phyloP scores from a whole-genome alignment of 92 coral and sea anemone genomes.

The Parazoanthus swiftii region DNA sequence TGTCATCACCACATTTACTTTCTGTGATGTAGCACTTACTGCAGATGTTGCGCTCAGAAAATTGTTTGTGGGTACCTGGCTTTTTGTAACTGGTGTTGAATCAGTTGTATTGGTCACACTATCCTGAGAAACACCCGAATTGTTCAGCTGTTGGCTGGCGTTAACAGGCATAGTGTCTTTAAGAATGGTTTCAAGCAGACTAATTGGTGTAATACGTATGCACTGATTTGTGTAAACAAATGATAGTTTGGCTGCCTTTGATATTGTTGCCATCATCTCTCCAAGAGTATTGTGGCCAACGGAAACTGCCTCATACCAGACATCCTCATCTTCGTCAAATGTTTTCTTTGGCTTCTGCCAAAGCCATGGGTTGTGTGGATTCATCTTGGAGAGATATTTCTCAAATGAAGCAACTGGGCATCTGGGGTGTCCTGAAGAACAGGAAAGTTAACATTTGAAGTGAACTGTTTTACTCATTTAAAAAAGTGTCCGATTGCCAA shows the following conservation, averaged over 20 bases:
- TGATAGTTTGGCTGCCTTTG: constrained; percentile 76
- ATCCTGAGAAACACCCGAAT: neutral
- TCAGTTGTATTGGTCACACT: neutral
- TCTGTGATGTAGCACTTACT: neutral
- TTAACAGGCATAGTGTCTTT: constrained; percentile 18
- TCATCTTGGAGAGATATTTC: constrained; percentile 50
- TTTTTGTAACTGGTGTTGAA: neutral
- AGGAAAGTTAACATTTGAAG: neutral
- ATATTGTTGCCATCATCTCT: constrained; percentile 85
- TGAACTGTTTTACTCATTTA: neutral
- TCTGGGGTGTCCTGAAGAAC: constrained; percentile 68
- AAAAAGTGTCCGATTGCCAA: neutral
- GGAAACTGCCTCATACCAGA: constrained; percentile 62
- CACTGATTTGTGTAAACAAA: constrained; percentile 82
- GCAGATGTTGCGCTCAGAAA: neutral
- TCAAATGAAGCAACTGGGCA: constrained; percentile 54
- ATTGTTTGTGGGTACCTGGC: neutral
- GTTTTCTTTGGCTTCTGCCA: constrained; percentile 57
- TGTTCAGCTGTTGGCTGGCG: neutral
- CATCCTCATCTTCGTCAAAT: constrained; percentile 44
- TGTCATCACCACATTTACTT: neutral
- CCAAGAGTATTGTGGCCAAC: constrained; percentile 87
- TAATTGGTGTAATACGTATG: constrained; percentile 70
- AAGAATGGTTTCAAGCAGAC: constrained; percentile 42
- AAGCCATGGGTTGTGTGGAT: constrained; percentile 56